Evolutionary conservation across 2,113 vertebrate species (phyloP).

Genomic region (Rhinoderma darwinii): DNA sequence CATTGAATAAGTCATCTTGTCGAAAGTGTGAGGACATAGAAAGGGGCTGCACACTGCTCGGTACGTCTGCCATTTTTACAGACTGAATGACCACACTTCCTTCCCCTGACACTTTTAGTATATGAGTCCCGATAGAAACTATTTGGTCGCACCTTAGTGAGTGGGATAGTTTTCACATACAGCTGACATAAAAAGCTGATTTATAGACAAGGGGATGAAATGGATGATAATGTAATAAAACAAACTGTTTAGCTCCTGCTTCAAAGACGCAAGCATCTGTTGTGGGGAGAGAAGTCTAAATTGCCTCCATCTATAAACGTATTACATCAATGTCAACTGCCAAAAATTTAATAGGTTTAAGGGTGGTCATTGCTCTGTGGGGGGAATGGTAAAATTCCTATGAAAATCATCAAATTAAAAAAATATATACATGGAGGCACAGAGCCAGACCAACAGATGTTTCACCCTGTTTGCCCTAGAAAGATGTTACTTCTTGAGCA

Average conservation of each 20-base stretch:
- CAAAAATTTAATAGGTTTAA: constrained; percentile 60
- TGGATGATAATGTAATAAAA: constrained; percentile 47
- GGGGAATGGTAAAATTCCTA: constrained; percentile 56
- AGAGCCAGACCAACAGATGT: constrained; percentile 54
- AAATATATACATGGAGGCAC: constrained; percentile 48
- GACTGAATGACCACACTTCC: neutral
- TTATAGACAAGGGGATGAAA: constrained; percentile 32
- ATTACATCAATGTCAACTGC: constrained; percentile 54
- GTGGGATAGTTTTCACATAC: constrained; percentile 4
- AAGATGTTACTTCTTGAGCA: constrained; percentile 31
- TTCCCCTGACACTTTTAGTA: neutral
- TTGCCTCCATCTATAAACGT: constrained; percentile 57
- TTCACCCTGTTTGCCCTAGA: constrained; percentile 57
- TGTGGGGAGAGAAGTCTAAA: constrained; percentile 53
- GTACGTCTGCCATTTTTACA: neutral
- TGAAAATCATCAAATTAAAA: constrained; percentile 57
- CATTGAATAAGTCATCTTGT: neutral
- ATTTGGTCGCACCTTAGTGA: constrained; percentile 24
- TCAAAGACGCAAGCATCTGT: constrained; percentile 57
- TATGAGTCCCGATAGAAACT: neutral
- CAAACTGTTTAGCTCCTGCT: constrained; percentile 51
- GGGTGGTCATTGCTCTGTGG: constrained; percentile 58
- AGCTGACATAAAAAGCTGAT: constrained; percentile 7
- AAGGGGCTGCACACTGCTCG: neutral
- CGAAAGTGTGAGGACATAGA: neutral